These are phyloP conservation scores for Denticeps clupeoides DNA, from an alignment of 2,797 vertebrate species.

Conservation along the genomic window DNA sequence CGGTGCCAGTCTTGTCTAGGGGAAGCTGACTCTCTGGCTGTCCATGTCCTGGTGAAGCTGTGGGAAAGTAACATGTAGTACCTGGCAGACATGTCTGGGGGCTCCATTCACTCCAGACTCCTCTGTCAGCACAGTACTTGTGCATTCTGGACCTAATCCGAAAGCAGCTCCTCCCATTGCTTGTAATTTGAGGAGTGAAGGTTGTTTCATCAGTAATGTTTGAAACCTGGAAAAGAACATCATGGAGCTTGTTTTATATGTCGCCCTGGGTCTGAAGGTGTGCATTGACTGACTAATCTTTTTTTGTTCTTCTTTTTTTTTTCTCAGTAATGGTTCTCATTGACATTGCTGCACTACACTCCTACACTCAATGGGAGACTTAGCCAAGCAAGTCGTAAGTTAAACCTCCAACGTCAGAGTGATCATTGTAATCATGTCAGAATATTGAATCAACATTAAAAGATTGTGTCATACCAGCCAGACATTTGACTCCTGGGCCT, in stretches of 20 bases:
- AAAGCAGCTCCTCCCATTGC: constrained; percentile 39
- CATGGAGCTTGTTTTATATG: background rate
- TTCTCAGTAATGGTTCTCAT: background rate
- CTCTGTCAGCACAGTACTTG: constrained; percentile 41
- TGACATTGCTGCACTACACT: background rate
- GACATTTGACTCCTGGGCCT: background rate
- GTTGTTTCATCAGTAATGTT: constrained; percentile 22
- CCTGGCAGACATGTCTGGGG: constrained; percentile 37
- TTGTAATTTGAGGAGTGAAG: constrained; percentile 9
- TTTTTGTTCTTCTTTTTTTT: background rate
- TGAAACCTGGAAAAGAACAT: constrained; percentile 15
- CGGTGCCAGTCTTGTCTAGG: no score
- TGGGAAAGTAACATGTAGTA: constrained; percentile 13
- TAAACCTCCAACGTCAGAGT: no score
- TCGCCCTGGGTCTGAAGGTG: no score
- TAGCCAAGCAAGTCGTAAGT: no score
- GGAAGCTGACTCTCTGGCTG: no score
- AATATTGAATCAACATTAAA: no score
- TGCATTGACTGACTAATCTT: no score
- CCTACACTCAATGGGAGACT: no score
- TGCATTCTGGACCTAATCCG: constrained; percentile 48
- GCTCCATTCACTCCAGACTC: constrained; percentile 63
- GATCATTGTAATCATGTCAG: no score
- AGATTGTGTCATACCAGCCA: no score
- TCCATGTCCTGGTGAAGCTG: background rate